Evolutionary conservation across 1,140 invertebrate genomes (phyloP).

Genomic region (Cydia strobilella): DNA sequence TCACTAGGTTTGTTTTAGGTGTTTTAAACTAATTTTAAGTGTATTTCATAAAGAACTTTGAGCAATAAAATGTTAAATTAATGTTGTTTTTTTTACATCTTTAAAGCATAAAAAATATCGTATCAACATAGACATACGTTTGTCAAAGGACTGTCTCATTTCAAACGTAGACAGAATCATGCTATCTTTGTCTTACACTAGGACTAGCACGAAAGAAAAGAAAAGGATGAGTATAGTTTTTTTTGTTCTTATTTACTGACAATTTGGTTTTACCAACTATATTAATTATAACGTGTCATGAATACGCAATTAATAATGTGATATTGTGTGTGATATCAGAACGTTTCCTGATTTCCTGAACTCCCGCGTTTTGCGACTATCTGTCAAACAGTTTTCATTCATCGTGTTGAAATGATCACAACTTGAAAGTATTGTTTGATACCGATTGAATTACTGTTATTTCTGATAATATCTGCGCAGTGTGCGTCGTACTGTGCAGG

Average conservation of each 20-base stretch:
- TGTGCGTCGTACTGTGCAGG: constrained; percentile 36
- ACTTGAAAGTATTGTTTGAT: constrained; percentile 46
- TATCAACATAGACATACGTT: no score
- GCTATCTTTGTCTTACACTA: no score
- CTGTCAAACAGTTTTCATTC: constrained; percentile 51
- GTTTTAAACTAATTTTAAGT: no score
- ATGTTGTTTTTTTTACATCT: neutral
- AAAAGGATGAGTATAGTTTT: no score
- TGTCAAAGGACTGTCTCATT: no score
- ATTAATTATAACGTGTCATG: neutral
- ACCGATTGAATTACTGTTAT: constrained; percentile 32
- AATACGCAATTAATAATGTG: neutral
- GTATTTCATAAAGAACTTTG: neutral
- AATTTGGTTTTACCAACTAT: no score
- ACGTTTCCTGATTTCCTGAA: constrained; percentile 32
- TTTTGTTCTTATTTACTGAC: no score
- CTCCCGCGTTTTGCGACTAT: constrained; percentile 54
- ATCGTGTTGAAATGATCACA: constrained; percentile 44
- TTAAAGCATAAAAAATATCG: neutral
- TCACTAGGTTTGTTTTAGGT: no score
- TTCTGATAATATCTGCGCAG: constrained; percentile 33
- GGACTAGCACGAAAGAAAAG: no score
- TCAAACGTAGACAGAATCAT: no score
- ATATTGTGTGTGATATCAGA: constrained; percentile 33
- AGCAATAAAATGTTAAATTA: neutral